Evolutionary conservation across 1,140 invertebrate species (phyloP).

Genomic region (Agrypnia vestita): DNA sequence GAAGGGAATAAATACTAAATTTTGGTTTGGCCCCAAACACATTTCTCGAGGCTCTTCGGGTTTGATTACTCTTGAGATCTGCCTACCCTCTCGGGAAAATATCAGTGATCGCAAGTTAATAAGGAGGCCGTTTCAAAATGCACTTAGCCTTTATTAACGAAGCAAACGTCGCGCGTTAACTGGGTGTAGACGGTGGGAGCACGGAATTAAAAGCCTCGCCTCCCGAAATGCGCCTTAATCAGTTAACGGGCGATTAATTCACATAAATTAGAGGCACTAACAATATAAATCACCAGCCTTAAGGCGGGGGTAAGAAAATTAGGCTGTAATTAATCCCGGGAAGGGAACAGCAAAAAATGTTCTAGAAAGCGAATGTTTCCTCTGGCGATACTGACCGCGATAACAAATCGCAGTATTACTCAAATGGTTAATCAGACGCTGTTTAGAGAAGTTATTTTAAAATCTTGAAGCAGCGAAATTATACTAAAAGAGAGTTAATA

Average conservation of each 20-base stretch:
- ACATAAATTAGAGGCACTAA: slow-evolving; percentile 26
- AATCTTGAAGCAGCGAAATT: neutral
- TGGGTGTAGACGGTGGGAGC: no score
- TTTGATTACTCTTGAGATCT: no score
- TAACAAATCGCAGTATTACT: slow-evolving; percentile 3
- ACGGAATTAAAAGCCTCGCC: neutral
- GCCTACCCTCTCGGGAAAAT: no score
- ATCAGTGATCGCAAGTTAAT: no score
- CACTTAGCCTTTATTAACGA: no score
- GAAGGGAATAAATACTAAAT: no score
- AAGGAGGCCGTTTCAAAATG: neutral
- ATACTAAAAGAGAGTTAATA: no score
- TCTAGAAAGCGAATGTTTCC: neutral
- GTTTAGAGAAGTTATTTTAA: slow-evolving; percentile 1
- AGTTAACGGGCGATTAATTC: slow-evolving; percentile 36
- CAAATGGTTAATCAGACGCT: neutral
- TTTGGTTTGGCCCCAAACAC: no score
- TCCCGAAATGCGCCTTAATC: slow-evolving; percentile 13
- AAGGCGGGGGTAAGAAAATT: slow-evolving; percentile 30
- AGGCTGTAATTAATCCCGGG: slow-evolving; percentile 28
- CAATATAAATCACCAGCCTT: slow-evolving; percentile 19
- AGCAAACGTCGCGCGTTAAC: no score
- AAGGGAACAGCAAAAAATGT: neutral
- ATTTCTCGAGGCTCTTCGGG: no score
- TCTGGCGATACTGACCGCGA: neutral